Base-by-base conservation (phyloP, 2,888 invertebrate genomes). In the Cheilosia soror region DNA sequence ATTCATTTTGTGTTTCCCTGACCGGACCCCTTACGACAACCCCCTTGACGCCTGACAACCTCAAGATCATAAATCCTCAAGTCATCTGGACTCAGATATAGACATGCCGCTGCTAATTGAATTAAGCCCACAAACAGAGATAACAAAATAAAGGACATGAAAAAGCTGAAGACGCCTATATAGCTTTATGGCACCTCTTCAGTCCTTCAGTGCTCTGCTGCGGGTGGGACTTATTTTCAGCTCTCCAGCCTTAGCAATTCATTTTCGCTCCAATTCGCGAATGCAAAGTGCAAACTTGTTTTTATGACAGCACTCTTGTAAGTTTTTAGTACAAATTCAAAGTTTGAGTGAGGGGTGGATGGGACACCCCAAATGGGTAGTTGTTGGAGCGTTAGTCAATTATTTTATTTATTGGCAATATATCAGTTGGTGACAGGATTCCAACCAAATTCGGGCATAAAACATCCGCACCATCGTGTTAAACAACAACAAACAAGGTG, bases 261-360 rank as follows among this genome's bases (percentile, higher is more conserved):
- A 68, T 62, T 68, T 68, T 62, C 62, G 80, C 68, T 76, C 80
- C 75, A 80, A 80, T 80, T 75, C 20, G 55, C 25, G 62, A 57
- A 15, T 9, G 15, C 6, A 13, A 73, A 57, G 15, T 9, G 15
- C 6, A 13, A 73, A 73, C 53, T 73, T 66, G 58, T 53, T 72
- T 40, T 80, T 60, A 55, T 73, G 60, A 37, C 27, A 66, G 79
- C 73, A 66, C 37, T 37, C 60, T 68, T 75, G 60, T 1, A 60
- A 47, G 60, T 79, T 66, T 60, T 65, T 9, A 20, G 66, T 29
- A 29, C 29, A 44, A n/a, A 44, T n/a, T 44, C 44, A 7, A 6
- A 49, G 49, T 4, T 11, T 4, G 9, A 49, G 49, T 11, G 27
- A 51, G 6, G 2, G 2, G 20, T 1, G 42, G 11, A 37, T 37